Evolutionary conservation across 2,797 vertebrate genomes (phyloP).

Genomic region (Benthosema pterotum): DNA sequence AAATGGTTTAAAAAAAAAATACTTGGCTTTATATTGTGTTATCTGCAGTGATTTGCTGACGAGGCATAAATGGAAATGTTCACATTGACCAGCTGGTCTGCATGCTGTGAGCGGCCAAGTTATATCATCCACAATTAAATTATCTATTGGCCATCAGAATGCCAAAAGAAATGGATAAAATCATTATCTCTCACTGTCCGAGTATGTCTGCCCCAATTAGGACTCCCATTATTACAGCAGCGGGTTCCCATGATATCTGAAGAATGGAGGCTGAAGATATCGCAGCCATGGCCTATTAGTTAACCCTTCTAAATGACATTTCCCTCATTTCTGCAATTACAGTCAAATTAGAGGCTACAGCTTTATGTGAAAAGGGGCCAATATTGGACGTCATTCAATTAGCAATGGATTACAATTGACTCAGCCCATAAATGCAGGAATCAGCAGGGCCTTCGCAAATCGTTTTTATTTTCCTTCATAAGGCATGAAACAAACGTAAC

Average conservation of each 20-base stretch:
- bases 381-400: constrained; percentile 27
- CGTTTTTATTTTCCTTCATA: constrained; percentile 25
- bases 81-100: constrained; percentile 23
- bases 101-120: constrained; percentile 15
- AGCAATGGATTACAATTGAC: constrained; percentile 41
- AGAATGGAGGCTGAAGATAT: constrained; percentile 24
- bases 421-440: constrained; percentile 3
- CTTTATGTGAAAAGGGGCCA: constrained; percentile 11
- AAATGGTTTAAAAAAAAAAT: constrained; percentile 23
- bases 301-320: constrained; percentile 28
- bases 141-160: constrained; percentile 31
- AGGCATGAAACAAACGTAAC: neutral
- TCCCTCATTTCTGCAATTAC: constrained; percentile 48
- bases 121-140: constrained; percentile 35
- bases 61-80: constrained; percentile 30
- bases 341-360: constrained; percentile 31
- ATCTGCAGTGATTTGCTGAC: constrained; percentile 18
- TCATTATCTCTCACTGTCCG: constrained; percentile 35
- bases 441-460: constrained; percentile 20
- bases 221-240: constrained; percentile 26
- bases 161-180: constrained; percentile 40
- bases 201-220: constrained; percentile 50
- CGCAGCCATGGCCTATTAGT: constrained; percentile 18
- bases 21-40: constrained; percentile 19
- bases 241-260: constrained; percentile 14